phyloP scores from a whole-genome alignment of 1,140 invertebrate species.

The Tetramorium alpestre region DNA sequence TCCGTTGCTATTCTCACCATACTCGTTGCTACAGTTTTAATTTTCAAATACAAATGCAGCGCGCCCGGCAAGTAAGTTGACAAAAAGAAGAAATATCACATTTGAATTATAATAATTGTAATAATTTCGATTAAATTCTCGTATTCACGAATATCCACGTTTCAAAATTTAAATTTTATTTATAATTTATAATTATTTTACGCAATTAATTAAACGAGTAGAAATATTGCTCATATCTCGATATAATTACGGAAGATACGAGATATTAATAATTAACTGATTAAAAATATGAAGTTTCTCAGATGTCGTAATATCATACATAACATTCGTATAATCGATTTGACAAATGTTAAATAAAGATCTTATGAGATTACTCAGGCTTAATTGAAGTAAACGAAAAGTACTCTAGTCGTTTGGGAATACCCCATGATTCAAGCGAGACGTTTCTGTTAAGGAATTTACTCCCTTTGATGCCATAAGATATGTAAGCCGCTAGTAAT shows the following conservation, averaged over 20 bases:
- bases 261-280: neutral
- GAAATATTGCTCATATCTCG: neutral
- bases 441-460: slow-evolving; percentile 52
- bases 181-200: neutral
- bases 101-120: neutral
- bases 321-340: neutral
- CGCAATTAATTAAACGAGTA: neutral
- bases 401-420: slow-evolving; percentile 41
- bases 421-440: slow-evolving; percentile 61
- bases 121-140: neutral
- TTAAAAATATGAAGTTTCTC: neutral
- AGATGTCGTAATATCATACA: too few relatives aligned
- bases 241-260: neutral
- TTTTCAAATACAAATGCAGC: slow-evolving; percentile 67
- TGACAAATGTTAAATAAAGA: neutral
- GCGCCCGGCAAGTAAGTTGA: slow-evolving; percentile 69
- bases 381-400: slow-evolving; percentile 46
- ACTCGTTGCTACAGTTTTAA: slow-evolving; percentile 56
- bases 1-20: slow-evolving; percentile 58
- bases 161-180: neutral
- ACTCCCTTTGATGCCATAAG: slow-evolving; percentile 48
- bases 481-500: slow-evolving; percentile 3
- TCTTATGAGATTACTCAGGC: neutral
- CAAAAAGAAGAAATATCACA: neutral
- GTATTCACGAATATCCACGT: neutral